Conservation (phyloP, 2,888 invertebrate species). For the Zygothrica quintamaculata region DNA sequence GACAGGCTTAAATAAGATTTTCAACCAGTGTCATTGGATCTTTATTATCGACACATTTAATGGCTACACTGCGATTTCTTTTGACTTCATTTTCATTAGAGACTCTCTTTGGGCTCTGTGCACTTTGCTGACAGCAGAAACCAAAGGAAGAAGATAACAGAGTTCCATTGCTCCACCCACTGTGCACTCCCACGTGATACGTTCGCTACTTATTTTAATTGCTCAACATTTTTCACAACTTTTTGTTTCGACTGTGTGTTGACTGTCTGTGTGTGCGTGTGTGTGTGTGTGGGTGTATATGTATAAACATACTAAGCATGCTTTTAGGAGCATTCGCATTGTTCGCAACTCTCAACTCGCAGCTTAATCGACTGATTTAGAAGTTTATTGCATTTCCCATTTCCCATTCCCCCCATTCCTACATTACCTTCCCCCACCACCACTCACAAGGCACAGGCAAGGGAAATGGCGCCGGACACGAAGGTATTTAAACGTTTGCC, state of each 20-base stretch:
- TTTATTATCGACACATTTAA: conserved; percentile 1
- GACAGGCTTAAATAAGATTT: neutral
- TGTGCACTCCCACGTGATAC: conserved; percentile 30
- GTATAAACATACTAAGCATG: conserved; percentile 27
- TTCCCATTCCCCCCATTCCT: no score
- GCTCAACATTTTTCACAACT: conserved; percentile 73
- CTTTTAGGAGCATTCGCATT: conserved; percentile 59
- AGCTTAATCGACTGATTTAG: conserved; percentile 78
- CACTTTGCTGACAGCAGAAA: conserved; percentile 60
- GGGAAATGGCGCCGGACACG: conserved; percentile 73
- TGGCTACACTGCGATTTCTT: neutral
- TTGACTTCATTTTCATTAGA: conserved; percentile 35
- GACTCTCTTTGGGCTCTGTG: conserved; percentile 14
- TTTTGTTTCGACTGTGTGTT: conserved; percentile 32
- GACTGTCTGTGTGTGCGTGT: conserved; percentile 1
- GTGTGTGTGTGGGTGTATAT: conserved; percentile 13
- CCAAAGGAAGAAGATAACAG: conserved; percentile 55
- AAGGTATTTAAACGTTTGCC: conserved; percentile 70
- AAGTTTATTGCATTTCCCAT: conserved; percentile 74
- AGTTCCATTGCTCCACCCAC: conserved; percentile 20
- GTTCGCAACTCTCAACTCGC: conserved; percentile 57
- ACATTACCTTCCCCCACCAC: no score
- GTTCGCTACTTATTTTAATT: conserved; percentile 74
- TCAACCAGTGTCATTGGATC: conserved; percentile 14
- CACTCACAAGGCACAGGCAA: conserved; percentile 21